Base-by-base conservation (phyloP, 1,140 invertebrate species). In the Ostrea denselamellosa region DNA sequence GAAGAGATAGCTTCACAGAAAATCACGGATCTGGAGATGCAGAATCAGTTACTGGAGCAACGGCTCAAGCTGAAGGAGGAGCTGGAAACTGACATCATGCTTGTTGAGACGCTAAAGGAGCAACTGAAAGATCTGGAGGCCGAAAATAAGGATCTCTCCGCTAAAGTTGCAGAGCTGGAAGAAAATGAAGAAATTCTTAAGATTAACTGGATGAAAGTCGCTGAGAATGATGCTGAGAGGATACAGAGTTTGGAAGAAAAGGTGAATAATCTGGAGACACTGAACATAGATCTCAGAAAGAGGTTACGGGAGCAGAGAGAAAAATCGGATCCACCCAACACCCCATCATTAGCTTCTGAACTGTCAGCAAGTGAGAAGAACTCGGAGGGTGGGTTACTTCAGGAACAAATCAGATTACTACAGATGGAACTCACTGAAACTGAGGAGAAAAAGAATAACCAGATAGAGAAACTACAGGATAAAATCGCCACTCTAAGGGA, bases 171-270 rank as follows among this genome's bases (percentile, higher is more conserved):
- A 0, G 93, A 94, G 85, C 88, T 93, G 58, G 93, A 93, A 77
- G 93, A 93, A 86, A 92, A 92, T 87, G 93, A 94, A 85, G 90
- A 92, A 87, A 92, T 91, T 17, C 82, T 93, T 52, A 91, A 90
- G 71, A 92, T 92, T n/a, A 93, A 94, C 88, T 93, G 93, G 93
- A 89, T 91, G 34, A 90, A 91, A 82, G 92, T 93, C 62, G 93
- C 92, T 19, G 92, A 93, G 77, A 92, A 93, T 85, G 92, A 93
- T 71, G 89, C 91, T 12, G 93, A 92, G 58, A 92, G 92, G 87
- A 89, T 90, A 10, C 89, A 91, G 58, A 89, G 89, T 53, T 84
- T 93, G 28, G 92, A 94, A 83, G 92, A 93, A 84, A 94, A 94
- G 84, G 89, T 93, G 0, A 91, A 89, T 90, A 89, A 91, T 84